phyloP scores from a whole-genome alignment of 1,140 invertebrate species.

The Hylaeus anthracinus region DNA sequence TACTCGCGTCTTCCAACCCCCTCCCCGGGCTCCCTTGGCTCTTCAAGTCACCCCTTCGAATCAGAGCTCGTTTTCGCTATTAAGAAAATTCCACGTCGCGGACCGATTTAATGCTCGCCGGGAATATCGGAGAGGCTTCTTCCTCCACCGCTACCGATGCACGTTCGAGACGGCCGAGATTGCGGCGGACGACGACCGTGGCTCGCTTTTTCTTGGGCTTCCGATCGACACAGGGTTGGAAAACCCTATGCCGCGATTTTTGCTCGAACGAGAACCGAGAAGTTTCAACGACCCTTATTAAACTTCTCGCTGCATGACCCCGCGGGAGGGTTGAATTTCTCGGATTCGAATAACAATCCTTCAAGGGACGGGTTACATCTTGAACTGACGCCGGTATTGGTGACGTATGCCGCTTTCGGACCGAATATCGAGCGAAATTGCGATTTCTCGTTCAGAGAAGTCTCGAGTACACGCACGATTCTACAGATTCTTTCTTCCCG shows the following conservation, averaged over 20 bases:
- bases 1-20: constrained; percentile 12
- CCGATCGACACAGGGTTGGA: not conserved
- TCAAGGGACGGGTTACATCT: constrained; percentile 34
- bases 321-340: constrained; percentile 11
- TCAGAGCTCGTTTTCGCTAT: constrained; percentile 69
- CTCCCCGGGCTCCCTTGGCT: not conserved
- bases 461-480: constrained; percentile 10
- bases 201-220: constrained; percentile 12
- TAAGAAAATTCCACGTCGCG: constrained; percentile 64
- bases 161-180: not conserved
- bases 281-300: constrained; percentile 47
- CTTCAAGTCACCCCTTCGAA: constrained; percentile 42
- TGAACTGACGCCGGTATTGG: constrained; percentile 15
- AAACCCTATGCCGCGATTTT: constrained; percentile 16
- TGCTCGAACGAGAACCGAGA: constrained; percentile 35
- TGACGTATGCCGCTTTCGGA: not conserved
- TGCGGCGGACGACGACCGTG: too few species aligned
- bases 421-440: constrained; percentile 13
- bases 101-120: constrained; percentile 56
- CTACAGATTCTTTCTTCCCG: not conserved
- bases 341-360: constrained; percentile 37
- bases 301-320: constrained; percentile 16
- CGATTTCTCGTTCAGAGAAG: constrained; percentile 8
- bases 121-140: constrained; percentile 46
- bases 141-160: not conserved